Evolutionary conservation across 2,797 vertebrate genomes (phyloP).

Genomic region (Lycodopsis pacificus): DNA sequence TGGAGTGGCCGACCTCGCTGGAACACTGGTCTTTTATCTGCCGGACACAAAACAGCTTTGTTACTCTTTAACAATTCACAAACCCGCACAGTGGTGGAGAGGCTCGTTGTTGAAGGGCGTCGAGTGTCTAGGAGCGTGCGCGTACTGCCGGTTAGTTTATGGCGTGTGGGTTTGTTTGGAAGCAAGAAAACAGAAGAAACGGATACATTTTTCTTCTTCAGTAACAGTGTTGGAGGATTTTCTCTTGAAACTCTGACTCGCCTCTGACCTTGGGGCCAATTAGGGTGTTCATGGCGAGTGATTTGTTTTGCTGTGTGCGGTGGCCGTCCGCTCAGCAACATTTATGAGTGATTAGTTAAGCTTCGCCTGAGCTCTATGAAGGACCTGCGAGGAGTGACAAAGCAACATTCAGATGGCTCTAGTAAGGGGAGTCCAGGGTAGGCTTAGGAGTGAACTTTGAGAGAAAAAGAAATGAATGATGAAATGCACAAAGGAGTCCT

Average conservation of each 20-base stretch:
- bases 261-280: constrained; percentile 74
- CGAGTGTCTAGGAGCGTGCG: constrained; percentile 9
- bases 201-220: constrained; percentile 22
- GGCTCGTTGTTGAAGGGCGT: constrained; percentile 12
- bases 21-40: constrained; percentile 82
- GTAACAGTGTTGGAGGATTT: constrained; percentile 2
- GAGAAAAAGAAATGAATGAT: constrained; percentile 70
- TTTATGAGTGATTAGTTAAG: constrained; percentile 84
- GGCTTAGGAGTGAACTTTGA: constrained; percentile 76
- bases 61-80: constrained; percentile 83
- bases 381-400: constrained; percentile 75
- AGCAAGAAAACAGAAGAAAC: constrained; percentile 30
- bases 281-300: constrained; percentile 69
- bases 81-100: constrained; percentile 51
- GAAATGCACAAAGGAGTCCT: constrained; percentile 75
- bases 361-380: constrained; percentile 78
- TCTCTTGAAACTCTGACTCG: constrained; percentile 43
- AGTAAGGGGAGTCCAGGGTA: constrained; percentile 67
- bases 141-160: constrained; percentile 19
- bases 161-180: constrained; percentile 23
- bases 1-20: constrained; percentile 84
- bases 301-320: constrained; percentile 73
- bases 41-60: constrained; percentile 83
- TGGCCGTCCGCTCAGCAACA: constrained; percentile 77
- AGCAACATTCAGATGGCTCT: constrained; percentile 76